These are phyloP conservation scores for Strix uralensis DNA, from an alignment of 2,113 vertebrate genomes.

Conservation along the genomic window DNA sequence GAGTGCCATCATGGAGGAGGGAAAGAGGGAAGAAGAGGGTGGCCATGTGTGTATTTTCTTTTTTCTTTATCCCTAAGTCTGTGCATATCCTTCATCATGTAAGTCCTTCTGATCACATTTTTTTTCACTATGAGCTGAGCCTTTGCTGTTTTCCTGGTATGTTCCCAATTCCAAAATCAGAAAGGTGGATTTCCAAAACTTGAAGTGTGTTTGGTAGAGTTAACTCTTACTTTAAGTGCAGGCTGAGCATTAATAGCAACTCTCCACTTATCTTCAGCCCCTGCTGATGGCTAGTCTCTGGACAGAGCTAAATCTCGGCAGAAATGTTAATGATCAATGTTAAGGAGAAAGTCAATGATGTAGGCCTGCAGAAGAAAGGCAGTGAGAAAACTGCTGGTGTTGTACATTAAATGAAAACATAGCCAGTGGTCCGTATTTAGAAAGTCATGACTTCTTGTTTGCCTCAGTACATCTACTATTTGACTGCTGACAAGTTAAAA, in stretches of 20 bases:
- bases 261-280: background rate
- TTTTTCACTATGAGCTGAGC: background rate
- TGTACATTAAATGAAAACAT: background rate
- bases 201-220: background rate
- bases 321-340: background rate
- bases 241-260: background rate
- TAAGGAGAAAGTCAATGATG: background rate
- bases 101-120: background rate
- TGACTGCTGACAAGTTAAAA: background rate
- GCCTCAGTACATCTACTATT: background rate
- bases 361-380: background rate
- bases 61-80: background rate
- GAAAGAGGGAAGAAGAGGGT: background rate
- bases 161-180: background rate
- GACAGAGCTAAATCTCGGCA: background rate
- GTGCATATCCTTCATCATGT: background rate
- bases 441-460: background rate
- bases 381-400: background rate
- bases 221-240: background rate
- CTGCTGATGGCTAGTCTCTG: background rate
- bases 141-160: background rate
- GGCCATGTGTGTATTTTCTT: background rate
- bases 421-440: background rate
- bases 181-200: background rate
- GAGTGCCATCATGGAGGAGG: background rate